Conservation (phyloP, 2,113 vertebrate genomes). For the Himantopus leucocephalus region DNA sequence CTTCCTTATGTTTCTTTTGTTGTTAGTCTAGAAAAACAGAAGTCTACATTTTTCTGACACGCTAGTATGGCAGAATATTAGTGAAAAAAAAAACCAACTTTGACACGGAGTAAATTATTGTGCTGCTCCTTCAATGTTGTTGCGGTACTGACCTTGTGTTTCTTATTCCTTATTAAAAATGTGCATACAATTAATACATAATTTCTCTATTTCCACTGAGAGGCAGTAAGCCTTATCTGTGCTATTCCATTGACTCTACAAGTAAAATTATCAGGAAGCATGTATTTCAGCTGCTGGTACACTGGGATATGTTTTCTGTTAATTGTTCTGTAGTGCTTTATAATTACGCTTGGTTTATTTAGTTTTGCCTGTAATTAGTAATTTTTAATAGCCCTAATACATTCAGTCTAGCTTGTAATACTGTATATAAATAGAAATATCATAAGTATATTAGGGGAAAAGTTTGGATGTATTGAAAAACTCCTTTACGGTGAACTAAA, state of each 20-base stretch:
- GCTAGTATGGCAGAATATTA: not conserved
- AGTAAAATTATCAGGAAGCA: not conserved
- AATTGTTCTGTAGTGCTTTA: not conserved
- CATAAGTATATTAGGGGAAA: not conserved
- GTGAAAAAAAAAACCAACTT: not conserved
- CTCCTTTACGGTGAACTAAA: not conserved
- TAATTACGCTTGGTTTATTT: not conserved
- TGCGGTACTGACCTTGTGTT: not conserved
- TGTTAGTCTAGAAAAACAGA: not conserved
- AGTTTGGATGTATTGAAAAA: not conserved
- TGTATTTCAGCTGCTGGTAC: not conserved
- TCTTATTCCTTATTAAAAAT: not conserved
- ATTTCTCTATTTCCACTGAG: not conserved
- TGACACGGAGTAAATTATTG: not conserved
- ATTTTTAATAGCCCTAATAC: not conserved
- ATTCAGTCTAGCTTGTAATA: not conserved
- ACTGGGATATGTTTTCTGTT: not conserved
- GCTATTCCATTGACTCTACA: not conserved
- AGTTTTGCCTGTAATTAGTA: not conserved
- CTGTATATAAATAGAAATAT: not conserved
- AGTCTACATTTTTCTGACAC: not conserved
- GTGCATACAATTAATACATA: not conserved
- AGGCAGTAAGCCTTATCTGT: not conserved
- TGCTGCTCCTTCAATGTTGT: not conserved
- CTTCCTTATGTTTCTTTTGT: not conserved